Conservation (phyloP, 2,113 vertebrate genomes). For the Caranx ignobilis region DNA sequence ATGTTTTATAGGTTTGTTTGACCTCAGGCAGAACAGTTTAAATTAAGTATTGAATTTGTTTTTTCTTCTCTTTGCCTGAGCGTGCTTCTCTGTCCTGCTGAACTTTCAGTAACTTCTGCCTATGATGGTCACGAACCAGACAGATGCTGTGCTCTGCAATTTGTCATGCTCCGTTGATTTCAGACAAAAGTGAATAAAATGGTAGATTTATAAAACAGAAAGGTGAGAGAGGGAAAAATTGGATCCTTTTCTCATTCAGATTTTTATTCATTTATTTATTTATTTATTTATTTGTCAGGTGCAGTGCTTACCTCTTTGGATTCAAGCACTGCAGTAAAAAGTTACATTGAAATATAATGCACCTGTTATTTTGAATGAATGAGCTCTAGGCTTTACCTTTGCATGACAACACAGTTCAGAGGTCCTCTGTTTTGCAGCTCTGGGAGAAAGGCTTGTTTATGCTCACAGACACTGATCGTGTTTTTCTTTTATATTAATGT, state of each 20-base stretch:
- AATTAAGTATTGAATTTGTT: constrained; percentile 5
- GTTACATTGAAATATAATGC: constrained; percentile 42
- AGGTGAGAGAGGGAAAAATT: not conserved
- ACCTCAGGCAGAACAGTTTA: constrained; percentile 9
- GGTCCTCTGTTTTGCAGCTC: constrained; percentile 39
- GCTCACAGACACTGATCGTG: constrained; percentile 51
- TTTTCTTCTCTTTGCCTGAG: constrained; percentile 5
- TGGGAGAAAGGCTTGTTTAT: constrained; percentile 48
- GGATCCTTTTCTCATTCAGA: constrained; percentile 1
- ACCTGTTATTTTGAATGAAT: constrained; percentile 56
- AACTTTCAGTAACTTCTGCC: constrained; percentile 28
- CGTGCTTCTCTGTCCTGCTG: constrained; percentile 5
- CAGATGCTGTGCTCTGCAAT: constrained; percentile 20
- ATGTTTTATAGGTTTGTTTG: not conserved
- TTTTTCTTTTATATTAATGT: constrained; percentile 55
- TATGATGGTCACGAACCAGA: not conserved
- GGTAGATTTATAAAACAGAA: constrained; percentile 32
- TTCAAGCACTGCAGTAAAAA: constrained; percentile 40
- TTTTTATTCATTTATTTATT: constrained; percentile 34
- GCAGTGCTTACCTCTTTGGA: constrained; percentile 30
- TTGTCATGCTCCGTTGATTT: constrained; percentile 48
- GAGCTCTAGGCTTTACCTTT: constrained; percentile 56
- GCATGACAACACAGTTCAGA: constrained; percentile 61
- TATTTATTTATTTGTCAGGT: not conserved
- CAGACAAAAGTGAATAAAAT: constrained; percentile 29